Evolutionary conservation across 1,140 invertebrate species (phyloP), one percentile per base, ranked within the genome.

Genomic region (Medauroidea extradentata): DNA sequence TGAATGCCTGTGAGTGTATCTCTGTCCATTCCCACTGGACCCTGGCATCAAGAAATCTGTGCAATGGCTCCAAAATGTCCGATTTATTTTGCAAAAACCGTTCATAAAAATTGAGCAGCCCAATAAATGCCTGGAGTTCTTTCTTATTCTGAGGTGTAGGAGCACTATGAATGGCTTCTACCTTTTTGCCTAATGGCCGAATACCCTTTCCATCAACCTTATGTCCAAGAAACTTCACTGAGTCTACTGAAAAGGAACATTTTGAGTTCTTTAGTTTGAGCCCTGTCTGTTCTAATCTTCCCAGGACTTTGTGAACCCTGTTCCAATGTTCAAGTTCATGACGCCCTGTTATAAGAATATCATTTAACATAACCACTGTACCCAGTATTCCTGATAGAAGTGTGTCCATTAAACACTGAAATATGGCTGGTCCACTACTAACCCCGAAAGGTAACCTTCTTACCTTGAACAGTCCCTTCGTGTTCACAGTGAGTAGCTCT

Each of bases 371-470:
- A 29, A 59, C 61, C 27, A 62, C 41, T 39, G 62, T 53, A 4
- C 57, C 53, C 2, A 57, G 42, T 13, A 70, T 60, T 2, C 59
- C 68, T 38, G 21, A 8, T 19, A 75, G 53, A 9, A 70, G 60
- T 44, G 65, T 46, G 39, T 76, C 70, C 53, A 76, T 72, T 27
- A 70, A 64, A 7, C 67, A 49, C 57, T 76, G 74, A 52, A 73
- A 75, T 34, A 70, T 67, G 2, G 60, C 57, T 0, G 69, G 66
- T 14, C 68, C 68, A 14, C 67, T 63, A 2, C 65, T 64, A 1
- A 77, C 53, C 0, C 75, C 76, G 63, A 72, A 76, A 24, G 68
- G 66, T 19, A 77, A 52, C 44, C 69, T 60, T 11, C 59, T 73
- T 59, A 67, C 73, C 34, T 60, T 19, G 46, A 67, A 75, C 1